These are phyloP conservation scores for Priocnemis perturbator DNA, from an alignment of 2,888 invertebrate genomes.

Conservation along the genomic window DNA sequence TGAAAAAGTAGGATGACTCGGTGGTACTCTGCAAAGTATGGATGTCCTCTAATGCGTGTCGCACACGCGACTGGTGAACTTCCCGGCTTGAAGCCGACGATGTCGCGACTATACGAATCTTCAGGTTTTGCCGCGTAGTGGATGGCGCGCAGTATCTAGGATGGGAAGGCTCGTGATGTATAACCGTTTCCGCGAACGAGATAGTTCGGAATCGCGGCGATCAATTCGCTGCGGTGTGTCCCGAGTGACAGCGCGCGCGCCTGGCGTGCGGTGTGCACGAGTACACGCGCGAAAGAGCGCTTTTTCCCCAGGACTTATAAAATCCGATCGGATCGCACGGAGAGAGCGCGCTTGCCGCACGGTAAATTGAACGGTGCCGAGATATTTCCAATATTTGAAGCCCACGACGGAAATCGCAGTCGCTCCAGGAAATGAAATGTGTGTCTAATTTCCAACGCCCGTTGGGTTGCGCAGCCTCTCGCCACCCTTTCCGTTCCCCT, in stretches of 20 bases:
- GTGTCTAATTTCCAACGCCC: constrained; percentile 73
- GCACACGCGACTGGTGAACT: too few relatives aligned
- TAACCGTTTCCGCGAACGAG: neutral
- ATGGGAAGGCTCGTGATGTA: neutral
- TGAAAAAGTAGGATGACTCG: too few relatives aligned
- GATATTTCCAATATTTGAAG: constrained; percentile 73
- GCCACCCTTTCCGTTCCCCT: constrained; percentile 20
- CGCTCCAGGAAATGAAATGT: constrained; percentile 74
- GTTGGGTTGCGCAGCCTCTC: constrained; percentile 44
- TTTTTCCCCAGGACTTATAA: constrained; percentile 53
- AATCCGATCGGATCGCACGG: constrained; percentile 62
- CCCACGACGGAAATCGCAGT: constrained; percentile 70
- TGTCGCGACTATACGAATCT: too few relatives aligned
- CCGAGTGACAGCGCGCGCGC: constrained; percentile 21
- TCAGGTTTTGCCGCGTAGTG: too few relatives aligned
- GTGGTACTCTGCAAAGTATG: too few relatives aligned
- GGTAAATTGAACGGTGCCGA: constrained; percentile 66
- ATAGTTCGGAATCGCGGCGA: neutral
- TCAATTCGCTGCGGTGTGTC: too few relatives aligned
- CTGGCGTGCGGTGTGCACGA: constrained; percentile 7
- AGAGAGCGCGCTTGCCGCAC: constrained; percentile 2
- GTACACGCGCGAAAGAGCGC: constrained; percentile 19
- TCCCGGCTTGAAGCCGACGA: too few relatives aligned
- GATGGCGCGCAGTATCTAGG: too few relatives aligned
- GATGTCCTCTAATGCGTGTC: too few relatives aligned